Conservation (phyloP, 2,113 vertebrate genomes). For the Climacteris rufus region DNA sequence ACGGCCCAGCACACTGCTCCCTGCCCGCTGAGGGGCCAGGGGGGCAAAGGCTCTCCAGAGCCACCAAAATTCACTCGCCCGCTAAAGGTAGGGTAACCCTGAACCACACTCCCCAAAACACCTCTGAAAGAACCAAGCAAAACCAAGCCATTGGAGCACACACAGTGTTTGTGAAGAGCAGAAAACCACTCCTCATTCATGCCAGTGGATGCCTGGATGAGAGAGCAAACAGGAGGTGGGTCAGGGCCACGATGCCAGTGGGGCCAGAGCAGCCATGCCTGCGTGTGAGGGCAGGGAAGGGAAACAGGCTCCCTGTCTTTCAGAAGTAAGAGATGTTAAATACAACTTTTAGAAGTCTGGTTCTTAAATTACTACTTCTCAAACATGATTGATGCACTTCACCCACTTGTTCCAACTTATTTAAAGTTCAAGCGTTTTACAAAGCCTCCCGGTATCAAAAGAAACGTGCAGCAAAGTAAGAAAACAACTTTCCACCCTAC, state of each 20-base stretch:
- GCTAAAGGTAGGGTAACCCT: background rate
- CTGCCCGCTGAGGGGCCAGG: rapidly evolving
- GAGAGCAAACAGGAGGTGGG: background rate
- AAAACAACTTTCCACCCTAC: background rate
- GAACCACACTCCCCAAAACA: background rate
- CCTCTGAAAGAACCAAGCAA: rapidly evolving
- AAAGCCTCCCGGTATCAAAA: background rate
- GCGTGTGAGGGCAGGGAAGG: background rate
- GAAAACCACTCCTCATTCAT: background rate
- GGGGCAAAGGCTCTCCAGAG: background rate
- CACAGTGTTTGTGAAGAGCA: background rate
- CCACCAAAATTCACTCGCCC: rapidly evolving
- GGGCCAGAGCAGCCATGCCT: background rate
- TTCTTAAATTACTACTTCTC: slow-evolving; percentile 46
- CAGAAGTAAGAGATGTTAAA: background rate
- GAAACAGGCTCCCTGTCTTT: background rate
- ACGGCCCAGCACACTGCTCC: rapidly evolving
- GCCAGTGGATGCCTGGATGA: background rate
- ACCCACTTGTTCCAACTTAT: background rate
- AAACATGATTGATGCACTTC: slow-evolving; percentile 6
- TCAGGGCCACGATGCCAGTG: rapidly evolving
- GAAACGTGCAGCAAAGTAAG: background rate
- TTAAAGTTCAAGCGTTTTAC: background rate
- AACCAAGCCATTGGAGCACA: background rate
- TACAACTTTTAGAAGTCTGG: slow-evolving; percentile 12